phyloP scores from a whole-genome alignment of 2,888 invertebrate species.

The Conops quadrifasciatus region DNA sequence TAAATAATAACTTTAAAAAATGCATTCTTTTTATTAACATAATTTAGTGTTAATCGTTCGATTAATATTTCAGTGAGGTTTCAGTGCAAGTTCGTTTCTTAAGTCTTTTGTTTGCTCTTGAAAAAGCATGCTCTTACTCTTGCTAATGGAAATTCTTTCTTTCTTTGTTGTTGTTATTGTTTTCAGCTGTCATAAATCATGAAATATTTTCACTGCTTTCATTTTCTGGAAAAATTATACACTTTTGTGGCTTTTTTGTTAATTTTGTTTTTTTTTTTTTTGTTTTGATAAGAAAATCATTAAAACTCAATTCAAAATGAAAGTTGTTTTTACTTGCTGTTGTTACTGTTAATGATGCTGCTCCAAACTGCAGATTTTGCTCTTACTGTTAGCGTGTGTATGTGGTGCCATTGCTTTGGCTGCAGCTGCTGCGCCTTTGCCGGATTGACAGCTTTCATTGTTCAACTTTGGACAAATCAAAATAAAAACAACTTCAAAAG shows the following conservation, averaged over 20 bases:
- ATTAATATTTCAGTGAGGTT: background rate
- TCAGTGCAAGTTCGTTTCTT: conserved; percentile 17
- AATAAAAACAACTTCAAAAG: background rate
- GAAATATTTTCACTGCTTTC: background rate
- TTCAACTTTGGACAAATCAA: background rate
- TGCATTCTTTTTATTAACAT: no score
- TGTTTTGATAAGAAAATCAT: background rate
- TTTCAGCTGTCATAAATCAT: background rate
- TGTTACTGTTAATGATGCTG: background rate
- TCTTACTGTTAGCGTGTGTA: background rate
- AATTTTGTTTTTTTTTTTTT: background rate
- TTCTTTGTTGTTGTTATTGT: background rate
- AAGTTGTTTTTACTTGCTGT: conserved; percentile 11
- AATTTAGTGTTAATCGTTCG: no score
- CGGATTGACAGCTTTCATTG: conserved; percentile 61
- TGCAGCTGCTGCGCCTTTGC: conserved; percentile 31
- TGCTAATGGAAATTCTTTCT: background rate
- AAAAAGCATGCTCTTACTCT: background rate
- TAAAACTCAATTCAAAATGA: conserved; percentile 19
- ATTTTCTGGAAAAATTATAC: background rate
- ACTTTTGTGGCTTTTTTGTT: background rate
- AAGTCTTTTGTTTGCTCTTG: conserved; percentile 13
- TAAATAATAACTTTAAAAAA: background rate
- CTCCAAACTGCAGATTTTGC: no score
- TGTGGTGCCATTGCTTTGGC: background rate